Conservation (phyloP, 2,113 vertebrate species). For the Lutjanus erythropterus region DNA sequence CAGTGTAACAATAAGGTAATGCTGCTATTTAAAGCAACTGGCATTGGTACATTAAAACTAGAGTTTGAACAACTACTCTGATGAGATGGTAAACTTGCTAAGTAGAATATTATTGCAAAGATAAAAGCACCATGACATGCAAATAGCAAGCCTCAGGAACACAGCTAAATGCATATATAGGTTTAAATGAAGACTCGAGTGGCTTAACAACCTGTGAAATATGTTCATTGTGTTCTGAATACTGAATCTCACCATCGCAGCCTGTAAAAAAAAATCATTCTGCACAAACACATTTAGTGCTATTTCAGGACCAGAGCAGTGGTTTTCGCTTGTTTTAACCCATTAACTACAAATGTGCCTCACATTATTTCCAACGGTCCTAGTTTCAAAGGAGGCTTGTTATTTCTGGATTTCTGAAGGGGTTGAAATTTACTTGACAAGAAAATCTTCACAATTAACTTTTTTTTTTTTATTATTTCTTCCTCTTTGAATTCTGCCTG, state of each 20-base stretch:
- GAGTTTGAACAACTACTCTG: background rate
- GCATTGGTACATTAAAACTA: background rate
- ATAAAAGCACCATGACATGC: background rate
- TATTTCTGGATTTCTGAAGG: background rate
- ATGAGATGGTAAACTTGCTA: background rate
- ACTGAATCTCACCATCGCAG: background rate
- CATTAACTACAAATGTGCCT: conserved; percentile 13
- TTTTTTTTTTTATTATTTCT: background rate
- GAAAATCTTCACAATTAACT: background rate
- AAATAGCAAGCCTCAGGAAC: background rate
- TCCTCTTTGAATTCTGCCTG: background rate
- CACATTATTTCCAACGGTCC: background rate
- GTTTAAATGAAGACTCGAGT: background rate
- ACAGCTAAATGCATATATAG: background rate
- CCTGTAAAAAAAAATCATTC: background rate
- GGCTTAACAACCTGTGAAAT: conserved; percentile 10
- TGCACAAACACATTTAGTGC: background rate
- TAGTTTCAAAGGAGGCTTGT: background rate
- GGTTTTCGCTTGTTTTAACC: background rate
- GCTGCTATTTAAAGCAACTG: background rate
- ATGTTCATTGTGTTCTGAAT: background rate
- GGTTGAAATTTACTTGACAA: background rate
- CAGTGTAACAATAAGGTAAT: background rate
- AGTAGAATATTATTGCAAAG: background rate
- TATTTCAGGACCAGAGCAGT: background rate